Evolutionary conservation across 2,888 invertebrate genomes (phyloP).

Genomic region (Odontomyia ornata): DNA sequence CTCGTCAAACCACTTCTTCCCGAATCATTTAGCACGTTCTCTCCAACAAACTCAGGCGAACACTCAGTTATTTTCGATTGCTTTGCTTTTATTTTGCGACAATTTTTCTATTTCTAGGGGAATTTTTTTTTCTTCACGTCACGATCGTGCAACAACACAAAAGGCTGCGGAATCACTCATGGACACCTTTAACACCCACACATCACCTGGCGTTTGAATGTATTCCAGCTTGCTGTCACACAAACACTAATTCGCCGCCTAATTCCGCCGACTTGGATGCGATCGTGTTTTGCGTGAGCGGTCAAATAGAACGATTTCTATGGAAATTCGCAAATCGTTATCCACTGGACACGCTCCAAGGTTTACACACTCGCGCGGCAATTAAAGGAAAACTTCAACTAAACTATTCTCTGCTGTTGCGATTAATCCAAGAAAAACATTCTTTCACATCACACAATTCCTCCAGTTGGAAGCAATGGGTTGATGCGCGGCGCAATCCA

Average conservation of each 20-base stretch:
- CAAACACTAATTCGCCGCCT: background rate
- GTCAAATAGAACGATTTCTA: background rate
- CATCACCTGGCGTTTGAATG: background rate
- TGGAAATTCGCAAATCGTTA: background rate
- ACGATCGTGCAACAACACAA: background rate
- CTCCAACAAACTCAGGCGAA: too few species aligned
- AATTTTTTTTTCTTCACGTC: background rate
- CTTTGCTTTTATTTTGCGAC: background rate
- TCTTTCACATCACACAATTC: background rate
- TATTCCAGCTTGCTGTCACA: background rate
- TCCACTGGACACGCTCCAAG: background rate
- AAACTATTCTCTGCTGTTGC: background rate
- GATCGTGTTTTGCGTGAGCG: background rate
- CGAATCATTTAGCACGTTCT: background rate
- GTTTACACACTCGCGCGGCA: background rate
- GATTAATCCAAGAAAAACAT: background rate
- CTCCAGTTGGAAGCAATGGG: background rate
- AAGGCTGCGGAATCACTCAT: background rate
- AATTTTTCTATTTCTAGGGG: too few species aligned
- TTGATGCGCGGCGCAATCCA: conserved; percentile 17
- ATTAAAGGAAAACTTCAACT: background rate
- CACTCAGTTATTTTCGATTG: too few species aligned
- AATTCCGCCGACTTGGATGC: background rate
- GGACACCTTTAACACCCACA: conserved; percentile 9
- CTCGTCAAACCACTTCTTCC: too few species aligned